A percentile compares a stretch with the other conserved stretches of the same genome.
phyloP scores from a whole-genome alignment of 2,888 invertebrate species.

The Idaea dimidiata region DNA sequence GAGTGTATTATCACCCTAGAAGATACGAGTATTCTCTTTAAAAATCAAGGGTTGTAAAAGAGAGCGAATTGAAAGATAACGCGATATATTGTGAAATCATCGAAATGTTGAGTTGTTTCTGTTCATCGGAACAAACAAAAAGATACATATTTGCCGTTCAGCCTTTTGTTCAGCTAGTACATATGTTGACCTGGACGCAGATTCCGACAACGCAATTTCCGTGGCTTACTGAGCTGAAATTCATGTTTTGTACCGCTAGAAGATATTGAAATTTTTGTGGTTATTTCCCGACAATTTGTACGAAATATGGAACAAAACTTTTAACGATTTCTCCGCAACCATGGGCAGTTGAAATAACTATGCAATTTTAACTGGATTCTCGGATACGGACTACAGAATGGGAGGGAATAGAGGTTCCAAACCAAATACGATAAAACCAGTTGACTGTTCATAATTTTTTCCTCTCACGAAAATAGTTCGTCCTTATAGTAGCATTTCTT shows the following conservation, averaged over 20 bases:
- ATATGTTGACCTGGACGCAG: neutral
- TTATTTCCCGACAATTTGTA: too few relatives aligned
- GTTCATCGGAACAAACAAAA: neutral
- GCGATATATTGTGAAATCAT: neutral
- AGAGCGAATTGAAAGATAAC: neutral
- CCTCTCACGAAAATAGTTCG: too few relatives aligned
- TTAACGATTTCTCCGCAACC: neutral
- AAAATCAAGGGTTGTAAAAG: neutral
- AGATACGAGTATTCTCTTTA: neutral
- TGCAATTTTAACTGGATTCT: neutral
- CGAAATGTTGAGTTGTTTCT: neutral
- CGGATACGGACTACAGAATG: neutral
- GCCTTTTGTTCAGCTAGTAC: neutral
- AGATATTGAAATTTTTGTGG: neutral
- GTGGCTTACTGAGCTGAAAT: neutral
- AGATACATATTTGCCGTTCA: neutral
- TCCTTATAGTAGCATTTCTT: too few relatives aligned
- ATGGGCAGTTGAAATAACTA: neutral
- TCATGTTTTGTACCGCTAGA: neutral
- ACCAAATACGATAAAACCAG: too few relatives aligned
- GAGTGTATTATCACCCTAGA: neutral
- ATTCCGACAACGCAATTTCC: neutral
- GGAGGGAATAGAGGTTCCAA: neutral
- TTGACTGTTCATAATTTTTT: too few relatives aligned
- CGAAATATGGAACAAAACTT: neutral